Percentiles rank a stretch among this genome's conserved stretches.
These are phyloP conservation scores for Pachyramphus minor DNA, from an alignment of 2,113 vertebrate species.

Conservation along the genomic window DNA sequence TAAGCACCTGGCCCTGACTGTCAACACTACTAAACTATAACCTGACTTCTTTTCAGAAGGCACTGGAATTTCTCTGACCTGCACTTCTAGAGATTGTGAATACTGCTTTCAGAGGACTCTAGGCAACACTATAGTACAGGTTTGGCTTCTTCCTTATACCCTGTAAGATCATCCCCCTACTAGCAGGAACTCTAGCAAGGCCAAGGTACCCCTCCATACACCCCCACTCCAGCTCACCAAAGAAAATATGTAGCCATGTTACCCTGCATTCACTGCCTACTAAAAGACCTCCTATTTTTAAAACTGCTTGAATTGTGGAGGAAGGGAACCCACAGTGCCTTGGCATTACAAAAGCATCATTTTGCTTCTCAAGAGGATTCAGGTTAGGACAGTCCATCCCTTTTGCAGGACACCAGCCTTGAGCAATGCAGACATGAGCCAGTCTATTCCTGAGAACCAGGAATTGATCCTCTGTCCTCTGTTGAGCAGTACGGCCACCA, in stretches of 20 bases:
- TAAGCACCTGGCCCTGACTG: not conserved
- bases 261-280: fast-evolving
- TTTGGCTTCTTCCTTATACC: not conserved
- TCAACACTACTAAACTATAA: fast-evolving
- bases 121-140: not conserved
- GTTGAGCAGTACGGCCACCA: fast-evolving
- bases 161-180: not conserved
- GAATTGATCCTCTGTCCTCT: not conserved
- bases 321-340: not conserved
- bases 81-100: not conserved
- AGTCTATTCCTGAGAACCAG: not conserved
- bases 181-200: not conserved
- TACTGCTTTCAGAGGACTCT: not conserved
- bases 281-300: not conserved
- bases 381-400: not conserved
- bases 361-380: not conserved
- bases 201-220: not conserved
- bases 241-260: fast-evolving
- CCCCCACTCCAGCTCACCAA: fast-evolving
- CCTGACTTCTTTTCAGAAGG: not conserved
- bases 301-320: not conserved
- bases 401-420: not conserved
- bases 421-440: not conserved
- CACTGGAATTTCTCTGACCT: not conserved
- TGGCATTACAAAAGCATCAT: not conserved